Percentiles rank a stretch among this genome's conserved stretches.
Evolutionary conservation across 2,113 vertebrate species (phyloP).

Genomic region (Holacanthus passer): DNA sequence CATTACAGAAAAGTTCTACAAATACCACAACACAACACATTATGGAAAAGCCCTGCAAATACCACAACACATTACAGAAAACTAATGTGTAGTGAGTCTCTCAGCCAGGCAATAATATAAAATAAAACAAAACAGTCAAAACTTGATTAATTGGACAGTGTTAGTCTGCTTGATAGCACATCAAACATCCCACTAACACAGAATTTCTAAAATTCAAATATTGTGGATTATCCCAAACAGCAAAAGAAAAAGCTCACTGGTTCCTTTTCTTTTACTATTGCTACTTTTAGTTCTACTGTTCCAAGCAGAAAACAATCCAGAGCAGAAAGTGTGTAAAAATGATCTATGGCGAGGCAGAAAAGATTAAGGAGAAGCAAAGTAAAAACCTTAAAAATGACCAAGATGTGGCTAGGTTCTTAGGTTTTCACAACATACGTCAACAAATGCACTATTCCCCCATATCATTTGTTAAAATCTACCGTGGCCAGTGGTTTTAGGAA

Average conservation of each 20-base stretch:
- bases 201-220: slow-evolving; percentile 5
- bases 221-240: slow-evolving; percentile 5
- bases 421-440: no score
- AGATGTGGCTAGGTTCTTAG: no score
- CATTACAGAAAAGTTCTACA: no score
- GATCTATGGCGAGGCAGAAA: background rate
- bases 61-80: no score
- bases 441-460: no score
- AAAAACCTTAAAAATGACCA: no score
- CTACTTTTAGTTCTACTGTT: background rate
- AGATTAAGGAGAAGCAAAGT: background rate
- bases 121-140: slow-evolving; percentile 1
- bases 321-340: background rate
- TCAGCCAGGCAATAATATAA: background rate
- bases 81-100: no score
- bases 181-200: background rate
- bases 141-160: background rate
- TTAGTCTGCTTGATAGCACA: slow-evolving; percentile 7
- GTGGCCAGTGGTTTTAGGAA: no score
- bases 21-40: no score
- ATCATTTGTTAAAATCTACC: no score
- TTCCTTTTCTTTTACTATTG: no score
- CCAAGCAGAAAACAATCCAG: background rate
- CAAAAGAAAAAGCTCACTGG: background rate
- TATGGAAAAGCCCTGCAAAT: no score